phyloP scores from a whole-genome alignment of 2,888 invertebrate genomes.

The Alloplasta piceator region DNA sequence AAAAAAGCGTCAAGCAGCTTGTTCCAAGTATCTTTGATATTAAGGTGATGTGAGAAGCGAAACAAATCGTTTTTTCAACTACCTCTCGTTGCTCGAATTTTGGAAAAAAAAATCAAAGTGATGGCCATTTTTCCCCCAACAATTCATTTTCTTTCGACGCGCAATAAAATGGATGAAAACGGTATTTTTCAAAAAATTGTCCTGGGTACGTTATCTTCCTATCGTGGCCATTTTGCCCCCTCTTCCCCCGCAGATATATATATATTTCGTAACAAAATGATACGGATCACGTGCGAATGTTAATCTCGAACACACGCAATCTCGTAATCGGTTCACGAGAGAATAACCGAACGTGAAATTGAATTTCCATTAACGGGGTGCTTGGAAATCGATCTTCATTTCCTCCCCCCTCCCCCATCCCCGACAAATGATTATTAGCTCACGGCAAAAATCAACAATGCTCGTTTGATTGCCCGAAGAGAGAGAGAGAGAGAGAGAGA shows the following conservation, averaged over 20 bases:
- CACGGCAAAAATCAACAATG: constrained; percentile 11
- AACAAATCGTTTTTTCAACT: too few relatives aligned
- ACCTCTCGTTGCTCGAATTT: too few relatives aligned
- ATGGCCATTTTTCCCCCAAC: too few relatives aligned
- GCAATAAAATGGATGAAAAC: too few relatives aligned
- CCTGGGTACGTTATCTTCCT: too few relatives aligned
- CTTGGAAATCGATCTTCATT: constrained; percentile 16
- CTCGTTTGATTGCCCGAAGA: constrained; percentile 32
- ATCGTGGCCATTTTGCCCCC: too few relatives aligned
- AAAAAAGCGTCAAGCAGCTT: too few relatives aligned
- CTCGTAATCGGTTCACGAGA: constrained; percentile 40
- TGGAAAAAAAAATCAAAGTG: too few relatives aligned
- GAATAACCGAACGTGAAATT: constrained; percentile 31
- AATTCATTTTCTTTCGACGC: too few relatives aligned
- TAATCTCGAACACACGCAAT: constrained; percentile 36
- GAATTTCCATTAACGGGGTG: constrained; percentile 41
- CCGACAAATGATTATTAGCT: constrained; percentile 40
- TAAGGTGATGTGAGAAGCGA: too few relatives aligned
- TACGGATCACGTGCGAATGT: neutral
- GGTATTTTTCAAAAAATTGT: too few relatives aligned
- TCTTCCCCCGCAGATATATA: neutral
- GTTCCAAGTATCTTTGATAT: too few relatives aligned
- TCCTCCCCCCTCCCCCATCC: neutral
- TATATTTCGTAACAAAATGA: neutral
- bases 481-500: constrained; percentile 13